phyloP scores from a whole-genome alignment of 2,888 invertebrate genomes.

The Ypsolopha scabrella region DNA sequence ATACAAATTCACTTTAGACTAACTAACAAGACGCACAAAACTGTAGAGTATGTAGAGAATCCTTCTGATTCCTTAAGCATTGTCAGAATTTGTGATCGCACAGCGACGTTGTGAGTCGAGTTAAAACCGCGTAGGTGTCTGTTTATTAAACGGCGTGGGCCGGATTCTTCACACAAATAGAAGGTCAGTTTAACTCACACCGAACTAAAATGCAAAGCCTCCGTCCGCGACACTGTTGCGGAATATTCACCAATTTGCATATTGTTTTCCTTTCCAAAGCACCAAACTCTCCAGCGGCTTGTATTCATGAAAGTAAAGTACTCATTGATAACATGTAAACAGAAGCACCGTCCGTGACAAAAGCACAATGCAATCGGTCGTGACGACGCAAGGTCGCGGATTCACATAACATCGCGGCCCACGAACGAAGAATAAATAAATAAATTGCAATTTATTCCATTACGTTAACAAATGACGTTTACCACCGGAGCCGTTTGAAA shows the following conservation, averaged over 20 bases:
- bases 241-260: background rate
- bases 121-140: constrained; percentile 51
- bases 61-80: background rate
- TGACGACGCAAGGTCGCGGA: constrained; percentile 35
- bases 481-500: constrained; percentile 14
- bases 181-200: constrained; percentile 47
- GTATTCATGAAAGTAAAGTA: constrained; percentile 23
- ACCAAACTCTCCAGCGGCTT: constrained; percentile 12
- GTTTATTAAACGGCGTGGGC: constrained; percentile 57
- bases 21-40: background rate
- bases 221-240: constrained; percentile 21
- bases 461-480: constrained; percentile 36
- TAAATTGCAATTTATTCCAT: background rate
- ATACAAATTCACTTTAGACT: background rate
- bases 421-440: constrained; percentile 19
- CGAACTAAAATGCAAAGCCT: constrained; percentile 28
- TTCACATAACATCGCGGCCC: constrained; percentile 20
- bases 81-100: background rate
- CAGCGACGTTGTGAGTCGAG: constrained; percentile 19
- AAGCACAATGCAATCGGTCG: constrained; percentile 28
- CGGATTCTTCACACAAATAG: constrained; percentile 42
- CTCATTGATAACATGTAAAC: constrained; percentile 43
- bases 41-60: background rate
- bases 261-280: background rate
- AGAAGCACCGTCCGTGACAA: constrained; percentile 48